These are phyloP conservation scores for Ianthella basta DNA, from an alignment of 37 sponge, comb jelly and placozoan species.

Conservation along the genomic window DNA sequence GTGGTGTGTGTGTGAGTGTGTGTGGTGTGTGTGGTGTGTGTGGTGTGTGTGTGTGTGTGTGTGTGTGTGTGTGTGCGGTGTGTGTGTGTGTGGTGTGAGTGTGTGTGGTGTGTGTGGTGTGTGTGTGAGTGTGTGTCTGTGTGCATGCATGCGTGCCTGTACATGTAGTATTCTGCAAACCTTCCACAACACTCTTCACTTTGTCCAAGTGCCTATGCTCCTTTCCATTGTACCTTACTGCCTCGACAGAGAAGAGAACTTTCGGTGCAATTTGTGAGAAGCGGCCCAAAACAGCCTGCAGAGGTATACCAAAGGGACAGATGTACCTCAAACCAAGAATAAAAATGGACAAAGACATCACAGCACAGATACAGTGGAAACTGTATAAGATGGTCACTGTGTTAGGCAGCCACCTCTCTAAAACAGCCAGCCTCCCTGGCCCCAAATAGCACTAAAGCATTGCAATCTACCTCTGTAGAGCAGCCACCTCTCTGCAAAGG, in stretches of 20 bases:
- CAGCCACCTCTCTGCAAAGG: no score
- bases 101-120: not conserved
- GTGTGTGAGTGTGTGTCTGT: not conserved
- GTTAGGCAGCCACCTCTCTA: no score
- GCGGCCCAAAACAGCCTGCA: slow-evolving; percentile 92
- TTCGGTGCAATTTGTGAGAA: slow-evolving; percentile 95
- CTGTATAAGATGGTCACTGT: no score
- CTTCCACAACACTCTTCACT: slow-evolving; percentile 85
- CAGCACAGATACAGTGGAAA: not conserved
- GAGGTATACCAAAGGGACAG: not conserved
- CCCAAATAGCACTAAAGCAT: no score
- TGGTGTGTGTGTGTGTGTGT: not conserved
- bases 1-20: not conserved
- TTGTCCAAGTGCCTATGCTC: slow-evolving; percentile 81
- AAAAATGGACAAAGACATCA: not conserved
- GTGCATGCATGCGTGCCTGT: no score
- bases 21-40: slow-evolving; percentile 3
- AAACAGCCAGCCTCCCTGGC: no score
- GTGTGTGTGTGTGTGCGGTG: no score
- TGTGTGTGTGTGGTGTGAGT: not conserved
- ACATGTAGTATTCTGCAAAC: slow-evolving; percentile 27
- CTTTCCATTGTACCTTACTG: slow-evolving; percentile 93
- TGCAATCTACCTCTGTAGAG: no score
- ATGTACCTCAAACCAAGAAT: no score
- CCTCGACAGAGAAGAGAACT: slow-evolving; percentile 98